Evolutionary conservation across 2,888 invertebrate genomes (phyloP), one percentile per base, ranked within the genome.

Genomic region (Chouioia cunea): DNA sequence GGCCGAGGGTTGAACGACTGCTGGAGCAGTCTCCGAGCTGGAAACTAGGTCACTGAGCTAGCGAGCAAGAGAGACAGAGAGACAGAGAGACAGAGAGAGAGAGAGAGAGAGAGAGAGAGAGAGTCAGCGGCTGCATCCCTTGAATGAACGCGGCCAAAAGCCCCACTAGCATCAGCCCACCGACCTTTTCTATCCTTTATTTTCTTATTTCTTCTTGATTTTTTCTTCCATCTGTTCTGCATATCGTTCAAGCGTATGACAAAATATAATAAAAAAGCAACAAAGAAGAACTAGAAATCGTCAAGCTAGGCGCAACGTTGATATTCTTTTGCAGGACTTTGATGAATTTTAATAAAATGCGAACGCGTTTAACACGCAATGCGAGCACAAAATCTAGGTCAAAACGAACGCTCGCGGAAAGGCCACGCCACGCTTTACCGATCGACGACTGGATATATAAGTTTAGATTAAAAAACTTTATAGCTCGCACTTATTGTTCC

Each of bases 1-100:
- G 83, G 83, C 79, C 83, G 82, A 79, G 83, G 81, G 83, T 84
- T 84, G 83, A 84, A 84, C 82, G 83, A 84, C 83, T 83, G 80
- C 79, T 80, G 77, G 78, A 81, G 82, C 80, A 75, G 77, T 77
- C 79, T 79, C 77, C 75, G 78, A 78, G 77, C 77, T 27, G 48
- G 64, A 80, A 82, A 80, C 80, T 81, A 77, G 81, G 80, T 74
- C 81, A 77, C 76, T 65, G 46, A 56, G 63, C 46, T 18, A 20
- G 46, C 58, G 44, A 48, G 48, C n/a, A n/a, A 15, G 48, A 48
- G 14, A 15, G 15, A 16, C 12, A 15, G 48, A 15, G 48, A 48
- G 14, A 10, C 57, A 2, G 50, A 48, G 48, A 15, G 48, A 48
- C 4, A 15, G 15, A 16, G 48, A 15, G 48, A 15, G 48, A 48